phyloP scores from a whole-genome alignment of 2,888 invertebrate species.

The Herminia tarsipennalis region DNA sequence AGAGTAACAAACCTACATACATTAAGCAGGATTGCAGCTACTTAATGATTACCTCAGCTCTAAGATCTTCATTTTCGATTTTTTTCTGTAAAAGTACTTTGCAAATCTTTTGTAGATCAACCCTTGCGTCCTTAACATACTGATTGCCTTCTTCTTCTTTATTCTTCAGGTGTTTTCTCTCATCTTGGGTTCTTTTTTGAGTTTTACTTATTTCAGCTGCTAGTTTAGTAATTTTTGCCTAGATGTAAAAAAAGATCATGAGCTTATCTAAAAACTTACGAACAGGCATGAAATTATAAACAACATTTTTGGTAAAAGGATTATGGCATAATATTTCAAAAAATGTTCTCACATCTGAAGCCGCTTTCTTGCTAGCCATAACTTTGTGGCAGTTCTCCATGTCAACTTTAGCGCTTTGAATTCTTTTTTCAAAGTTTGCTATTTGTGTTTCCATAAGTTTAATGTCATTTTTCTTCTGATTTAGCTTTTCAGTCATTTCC shows the following conservation, averaged over 20 bases:
- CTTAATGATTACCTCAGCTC: slow-evolving; percentile 68
- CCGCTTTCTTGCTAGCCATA: slow-evolving; percentile 50
- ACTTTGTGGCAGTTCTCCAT: slow-evolving; percentile 46
- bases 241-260: slow-evolving; percentile 5
- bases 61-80: slow-evolving; percentile 70
- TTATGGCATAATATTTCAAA: background rate
- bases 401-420: slow-evolving; percentile 58
- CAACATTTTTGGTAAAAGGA: background rate
- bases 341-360: slow-evolving; percentile 63
- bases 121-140: slow-evolving; percentile 66
- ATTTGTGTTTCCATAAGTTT: slow-evolving; percentile 64
- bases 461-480: slow-evolving; percentile 64
- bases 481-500: slow-evolving; percentile 60
- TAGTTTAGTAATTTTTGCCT: slow-evolving; percentile 56
- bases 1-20: too few species aligned
- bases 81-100: slow-evolving; percentile 65
- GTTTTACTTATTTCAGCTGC: slow-evolving; percentile 44
- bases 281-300: background rate
- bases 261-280: background rate
- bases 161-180: slow-evolving; percentile 42
- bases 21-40: too few species aligned
- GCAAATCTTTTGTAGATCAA: slow-evolving; percentile 68
- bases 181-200: slow-evolving; percentile 49
- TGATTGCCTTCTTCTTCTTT: slow-evolving; percentile 65
- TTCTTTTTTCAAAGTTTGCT: slow-evolving; percentile 53